Conservation (phyloP, 1,140 invertebrate species). For the Drosophila pseudoobscura region DNA sequence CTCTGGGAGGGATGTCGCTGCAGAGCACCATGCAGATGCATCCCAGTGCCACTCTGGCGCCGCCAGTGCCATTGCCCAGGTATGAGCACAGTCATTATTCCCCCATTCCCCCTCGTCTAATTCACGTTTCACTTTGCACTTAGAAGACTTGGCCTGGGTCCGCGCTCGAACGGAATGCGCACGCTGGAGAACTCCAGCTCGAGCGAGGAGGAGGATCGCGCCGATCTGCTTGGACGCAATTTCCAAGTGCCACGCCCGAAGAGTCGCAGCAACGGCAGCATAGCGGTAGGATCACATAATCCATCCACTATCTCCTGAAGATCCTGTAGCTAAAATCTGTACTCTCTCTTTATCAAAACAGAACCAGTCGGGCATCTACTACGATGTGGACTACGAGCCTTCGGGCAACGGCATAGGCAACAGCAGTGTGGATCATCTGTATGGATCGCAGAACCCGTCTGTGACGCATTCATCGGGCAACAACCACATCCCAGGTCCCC, state of each 20-base stretch:
- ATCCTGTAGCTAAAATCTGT: background rate
- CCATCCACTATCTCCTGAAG: background rate
- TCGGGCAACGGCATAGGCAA: constrained; percentile 84
- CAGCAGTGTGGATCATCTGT: constrained; percentile 74
- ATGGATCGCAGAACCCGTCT: constrained; percentile 78
- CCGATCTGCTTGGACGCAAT: constrained; percentile 88
- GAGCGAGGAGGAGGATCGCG: constrained; percentile 88
- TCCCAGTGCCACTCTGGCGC: constrained; percentile 83
- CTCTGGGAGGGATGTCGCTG: constrained; percentile 83
- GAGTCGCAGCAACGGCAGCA: constrained; percentile 88
- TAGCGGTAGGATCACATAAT: constrained; percentile 85
- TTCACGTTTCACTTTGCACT: constrained; percentile 18
- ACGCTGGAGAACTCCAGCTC: constrained; percentile 86
- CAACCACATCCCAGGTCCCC: constrained; percentile 85
- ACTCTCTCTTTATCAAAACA: constrained; percentile 71
- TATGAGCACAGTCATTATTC: constrained; percentile 40
- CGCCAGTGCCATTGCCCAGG: constrained; percentile 89
- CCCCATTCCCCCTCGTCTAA: background rate
- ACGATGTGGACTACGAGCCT: constrained; percentile 93
- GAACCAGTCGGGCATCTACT: constrained; percentile 95
- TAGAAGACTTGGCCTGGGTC: constrained; percentile 82
- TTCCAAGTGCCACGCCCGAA: constrained; percentile 91
- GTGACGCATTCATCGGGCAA: constrained; percentile 69
- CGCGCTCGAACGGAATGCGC: constrained; percentile 81
- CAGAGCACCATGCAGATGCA: constrained; percentile 85